Conservation (phyloP, 2,113 vertebrate species). For the Felis catus region F.catus_Fca126_mat1.0 CM031413.1:93220501-93221000, state of each 20-base stretch:
- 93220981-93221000: not conserved
- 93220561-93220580: not conserved
- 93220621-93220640: not conserved
- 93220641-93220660: not conserved
- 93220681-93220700: no score
- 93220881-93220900: not conserved
- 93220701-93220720: no score
- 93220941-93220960: not conserved
- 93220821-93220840: no score
- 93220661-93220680: no score
- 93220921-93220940: not conserved
- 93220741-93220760: no score
- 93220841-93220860: not conserved
- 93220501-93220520: not conserved
- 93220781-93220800: no score
- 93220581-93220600: not conserved
- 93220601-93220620: not conserved
- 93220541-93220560: not conserved
- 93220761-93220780: no score
- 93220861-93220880: not conserved
- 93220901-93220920: not conserved
- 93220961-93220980: not conserved
- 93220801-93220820: no score
- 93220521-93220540: not conserved
- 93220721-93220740: no score